Conservation (phyloP, 2,888 invertebrate species). For the Tubulanus polymorphus region DNA sequence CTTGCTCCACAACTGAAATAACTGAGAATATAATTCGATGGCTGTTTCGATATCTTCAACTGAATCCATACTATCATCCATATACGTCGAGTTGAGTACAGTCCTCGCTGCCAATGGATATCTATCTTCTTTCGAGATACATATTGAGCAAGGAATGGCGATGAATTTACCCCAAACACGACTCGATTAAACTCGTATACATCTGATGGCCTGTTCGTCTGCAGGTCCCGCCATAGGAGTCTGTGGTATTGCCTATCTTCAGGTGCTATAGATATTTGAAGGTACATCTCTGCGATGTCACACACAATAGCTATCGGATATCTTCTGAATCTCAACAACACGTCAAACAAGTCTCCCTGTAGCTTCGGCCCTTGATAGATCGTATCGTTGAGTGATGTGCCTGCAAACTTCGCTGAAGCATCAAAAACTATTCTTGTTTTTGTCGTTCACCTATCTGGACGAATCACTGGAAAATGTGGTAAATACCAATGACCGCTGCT, state of each 20-base stretch:
- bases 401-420: slow-evolving; percentile 7
- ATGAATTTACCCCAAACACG: slow-evolving; percentile 12
- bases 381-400: slow-evolving; percentile 5
- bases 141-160: slow-evolving; percentile 11
- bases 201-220: background rate
- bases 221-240: slow-evolving; percentile 10
- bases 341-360: slow-evolving; percentile 2
- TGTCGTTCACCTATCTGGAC: slow-evolving; percentile 7
- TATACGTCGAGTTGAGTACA: slow-evolving; percentile 9
- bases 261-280: slow-evolving; percentile 1
- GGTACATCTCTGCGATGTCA: slow-evolving; percentile 13
- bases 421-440: slow-evolving; percentile 12
- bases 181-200: slow-evolving; percentile 9
- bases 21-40: background rate
- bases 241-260: slow-evolving; percentile 9
- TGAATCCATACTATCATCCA: slow-evolving; percentile 10
- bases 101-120: slow-evolving; percentile 8
- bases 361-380: slow-evolving; percentile 11
- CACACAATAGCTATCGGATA: slow-evolving; percentile 5
- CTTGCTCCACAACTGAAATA: background rate
- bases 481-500: background rate
- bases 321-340: slow-evolving; percentile 1
- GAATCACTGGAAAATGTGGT: slow-evolving; percentile 9
- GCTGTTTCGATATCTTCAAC: background rate
- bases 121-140: slow-evolving; percentile 5